phyloP scores from a whole-genome alignment of 2,888 invertebrate species.

The Leptothorax acervorum region DNA sequence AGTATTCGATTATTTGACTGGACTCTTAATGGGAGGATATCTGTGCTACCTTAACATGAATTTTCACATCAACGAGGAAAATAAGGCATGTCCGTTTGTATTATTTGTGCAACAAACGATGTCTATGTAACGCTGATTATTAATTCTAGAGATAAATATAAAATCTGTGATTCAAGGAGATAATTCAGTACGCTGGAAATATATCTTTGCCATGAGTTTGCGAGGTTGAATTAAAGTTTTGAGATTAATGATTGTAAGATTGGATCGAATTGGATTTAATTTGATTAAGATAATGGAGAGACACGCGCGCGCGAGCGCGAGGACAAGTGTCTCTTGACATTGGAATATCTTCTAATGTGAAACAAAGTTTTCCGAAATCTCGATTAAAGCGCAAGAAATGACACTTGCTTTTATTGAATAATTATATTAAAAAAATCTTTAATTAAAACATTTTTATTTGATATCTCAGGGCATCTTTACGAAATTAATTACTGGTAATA shows the following conservation, averaged over 20 bases:
- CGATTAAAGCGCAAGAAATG: not conserved
- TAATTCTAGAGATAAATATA: not conserved
- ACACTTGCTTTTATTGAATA: not conserved
- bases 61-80: not conserved
- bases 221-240: conserved; percentile 4
- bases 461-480: not conserved
- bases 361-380: not conserved
- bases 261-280: conserved; percentile 4
- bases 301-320: not conserved
- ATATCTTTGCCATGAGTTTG: not conserved
- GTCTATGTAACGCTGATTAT: not conserved
- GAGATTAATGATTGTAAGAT: not conserved
- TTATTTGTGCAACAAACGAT: not conserved
- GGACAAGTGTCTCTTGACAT: not conserved
- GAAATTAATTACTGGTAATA: conserved; percentile 21
- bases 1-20: conserved; percentile 26
- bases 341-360: not conserved
- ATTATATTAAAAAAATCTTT: not conserved
- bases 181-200: not conserved
- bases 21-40: conserved; percentile 8
- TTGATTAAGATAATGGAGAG: not conserved
- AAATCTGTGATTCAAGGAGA: conserved; percentile 4
- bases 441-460: not conserved
- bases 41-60: conserved; percentile 5
- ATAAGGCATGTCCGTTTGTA: not conserved